Base-by-base conservation (phyloP, 2,888 invertebrate genomes). In the Oegoconia quadripuncta region DNA sequence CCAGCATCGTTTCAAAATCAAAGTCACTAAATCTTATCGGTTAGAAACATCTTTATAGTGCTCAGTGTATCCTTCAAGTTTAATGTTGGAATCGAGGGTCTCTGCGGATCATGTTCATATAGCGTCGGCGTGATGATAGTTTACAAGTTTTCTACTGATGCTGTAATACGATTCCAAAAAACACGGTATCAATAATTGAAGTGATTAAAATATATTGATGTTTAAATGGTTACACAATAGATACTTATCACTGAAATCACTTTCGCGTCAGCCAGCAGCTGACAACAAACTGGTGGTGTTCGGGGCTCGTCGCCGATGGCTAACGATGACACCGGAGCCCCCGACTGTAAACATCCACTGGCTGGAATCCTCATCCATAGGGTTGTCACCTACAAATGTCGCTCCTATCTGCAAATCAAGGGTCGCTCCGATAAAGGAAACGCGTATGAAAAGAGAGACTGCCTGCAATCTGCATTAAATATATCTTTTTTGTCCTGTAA, bases 281-380 rank as follows among this genome's bases (percentile, higher is more conserved):
- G 69, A 64, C 61, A 55, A 64, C 63, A 55, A 61, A 83, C 83
- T 81, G 80, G 59, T 74, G 74, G 63, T 59, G 50, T 52, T 44
- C 50, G 52, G 48, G 55, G 54, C 42, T 51, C 47, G 55, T 42
- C 59, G 71, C 57, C 69, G 68, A 50, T 62, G 65, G 60, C 63
- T 75, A 74, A 74, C 74, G 76, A 76, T 70, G 86, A 64, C 80
- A 86, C 76, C 80, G 79, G 86, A 86, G 74, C 67, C 50, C 50
- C 41, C 27, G 43, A 69, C 56, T 83, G 70, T 86, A 86, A 86
- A 86, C 86, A 86, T 83, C 81, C 82, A 83, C 58, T 66, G 74
- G 66, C 62, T 74, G 78, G 79, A 79, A 82, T 83, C 78, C 72
- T 67, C 68, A 54, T 9, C 6, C 3, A 2, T 22, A 42, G 41